A percentile compares a stretch with the other conserved stretches of the same genome.
phyloP scores from a whole-genome alignment of 2,113 vertebrate genomes.

The Odontesthes bonariensis region DNA sequence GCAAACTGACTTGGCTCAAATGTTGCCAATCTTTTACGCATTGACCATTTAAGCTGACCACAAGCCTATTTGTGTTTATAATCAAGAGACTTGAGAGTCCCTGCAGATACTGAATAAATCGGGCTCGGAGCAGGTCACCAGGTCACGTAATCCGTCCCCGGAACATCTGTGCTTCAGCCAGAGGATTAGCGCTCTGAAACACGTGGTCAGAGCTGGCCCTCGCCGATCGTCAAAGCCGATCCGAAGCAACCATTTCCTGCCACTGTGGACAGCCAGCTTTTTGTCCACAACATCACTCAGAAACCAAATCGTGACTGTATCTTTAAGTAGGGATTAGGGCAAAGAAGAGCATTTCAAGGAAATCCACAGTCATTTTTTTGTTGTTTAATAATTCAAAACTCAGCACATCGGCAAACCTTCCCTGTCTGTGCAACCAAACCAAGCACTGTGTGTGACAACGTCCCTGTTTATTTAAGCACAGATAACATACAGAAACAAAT shows the following conservation, averaged over 20 bases:
- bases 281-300: not conserved
- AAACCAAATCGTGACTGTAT: not conserved
- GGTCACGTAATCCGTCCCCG: constrained; percentile 26
- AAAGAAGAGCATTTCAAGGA: no score
- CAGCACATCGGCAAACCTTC: not conserved
- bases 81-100: not conserved
- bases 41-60: no score
- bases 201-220: not conserved
- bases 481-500: constrained; percentile 62
- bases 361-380: not conserved
- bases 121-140: constrained; percentile 5
- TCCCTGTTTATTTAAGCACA: constrained; percentile 67
- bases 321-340: not conserved
- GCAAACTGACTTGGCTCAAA: no score
- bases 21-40: no score
- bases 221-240: constrained; percentile 2
- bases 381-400: not conserved
- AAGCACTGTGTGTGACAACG: constrained; percentile 36
- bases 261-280: not conserved
- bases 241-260: not conserved
- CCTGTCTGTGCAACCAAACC: not conserved
- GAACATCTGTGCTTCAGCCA: constrained; percentile 26
- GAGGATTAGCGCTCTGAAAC: constrained; percentile 47
- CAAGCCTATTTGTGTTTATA: not conserved
- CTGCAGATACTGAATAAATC: not conserved